A percentile compares a stretch with the other conserved stretches of the same genome.
phyloP scores from a whole-genome alignment of 2,888 invertebrate genomes.

The Philaethria dido region DNA sequence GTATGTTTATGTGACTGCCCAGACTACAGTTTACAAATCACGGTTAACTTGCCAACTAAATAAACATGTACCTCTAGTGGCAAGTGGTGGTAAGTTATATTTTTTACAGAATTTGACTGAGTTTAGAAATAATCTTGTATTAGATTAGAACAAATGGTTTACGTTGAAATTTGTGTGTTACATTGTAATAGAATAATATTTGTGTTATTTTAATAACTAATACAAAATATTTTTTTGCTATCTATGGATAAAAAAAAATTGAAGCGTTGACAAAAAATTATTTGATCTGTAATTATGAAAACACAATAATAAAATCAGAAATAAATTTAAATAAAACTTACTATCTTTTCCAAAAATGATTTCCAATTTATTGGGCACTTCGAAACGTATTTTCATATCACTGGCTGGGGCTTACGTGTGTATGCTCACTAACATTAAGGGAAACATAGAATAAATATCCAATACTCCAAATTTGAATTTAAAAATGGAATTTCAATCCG shows the following conservation, averaged over 20 bases:
- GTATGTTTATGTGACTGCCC: constrained; percentile 11
- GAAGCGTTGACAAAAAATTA: not conserved
- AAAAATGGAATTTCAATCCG: constrained; percentile 45
- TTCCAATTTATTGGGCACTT: constrained; percentile 82
- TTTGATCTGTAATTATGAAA: not conserved
- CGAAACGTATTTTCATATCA: constrained; percentile 80
- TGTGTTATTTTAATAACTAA: not conserved
- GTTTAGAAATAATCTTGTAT: too few species aligned
- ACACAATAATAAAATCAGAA: not conserved
- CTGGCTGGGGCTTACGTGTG: constrained; percentile 50
- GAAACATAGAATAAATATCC: constrained; percentile 13
- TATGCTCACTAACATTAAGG: constrained; percentile 4
- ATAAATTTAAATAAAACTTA: constrained; percentile 39
- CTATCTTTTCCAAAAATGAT: constrained; percentile 75
- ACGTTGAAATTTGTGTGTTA: not conserved
- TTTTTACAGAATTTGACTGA: too few species aligned
- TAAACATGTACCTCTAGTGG: not conserved
- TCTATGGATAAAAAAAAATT: not conserved
- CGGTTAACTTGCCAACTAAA: not conserved
- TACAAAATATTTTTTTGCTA: too few species aligned
- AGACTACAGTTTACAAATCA: constrained; percentile 10
- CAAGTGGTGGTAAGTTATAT: too few species aligned
- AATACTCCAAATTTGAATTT: constrained; percentile 25
- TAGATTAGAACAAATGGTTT: not conserved
- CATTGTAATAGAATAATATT: not conserved